A percentile compares a stretch with the other conserved stretches of the same genome.
Conservation (phyloP, 2,797 vertebrate genomes). For the Poeciliopsis infans region DNA sequence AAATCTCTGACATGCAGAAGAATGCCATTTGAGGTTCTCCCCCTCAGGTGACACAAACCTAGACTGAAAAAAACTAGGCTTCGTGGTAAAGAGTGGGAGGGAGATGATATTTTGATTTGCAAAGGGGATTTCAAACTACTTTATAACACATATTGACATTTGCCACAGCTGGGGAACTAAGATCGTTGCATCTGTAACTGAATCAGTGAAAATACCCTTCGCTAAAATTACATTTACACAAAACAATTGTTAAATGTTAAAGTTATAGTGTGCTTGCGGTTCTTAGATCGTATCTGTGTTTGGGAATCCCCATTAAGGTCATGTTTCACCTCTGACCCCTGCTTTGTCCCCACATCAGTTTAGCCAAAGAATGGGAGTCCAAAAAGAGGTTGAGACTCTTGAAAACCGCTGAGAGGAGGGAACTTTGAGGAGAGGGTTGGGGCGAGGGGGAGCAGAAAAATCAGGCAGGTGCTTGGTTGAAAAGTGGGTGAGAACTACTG, state of each 20-base stretch:
- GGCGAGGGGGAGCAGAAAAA: not conserved
- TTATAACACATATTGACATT: constrained; percentile 8
- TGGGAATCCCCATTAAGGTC: constrained; percentile 33
- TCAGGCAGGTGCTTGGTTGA: constrained; percentile 49
- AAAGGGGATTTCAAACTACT: constrained; percentile 18
- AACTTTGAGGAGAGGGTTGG: constrained; percentile 14
- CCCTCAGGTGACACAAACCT: constrained; percentile 2
- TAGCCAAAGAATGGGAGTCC: constrained; percentile 24
- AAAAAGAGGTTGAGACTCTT: constrained; percentile 30
- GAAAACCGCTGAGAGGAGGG: constrained; percentile 17
- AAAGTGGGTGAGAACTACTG: constrained; percentile 1
- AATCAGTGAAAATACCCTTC: not conserved
- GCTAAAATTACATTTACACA: not conserved
- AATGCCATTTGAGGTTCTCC: not conserved
- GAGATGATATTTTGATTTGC: constrained; percentile 15
- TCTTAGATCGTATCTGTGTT: constrained; percentile 10
- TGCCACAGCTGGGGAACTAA: constrained; percentile 29
- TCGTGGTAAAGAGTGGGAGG: constrained; percentile 25
- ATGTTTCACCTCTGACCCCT: constrained; percentile 44
- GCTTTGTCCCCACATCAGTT: constrained; percentile 34
- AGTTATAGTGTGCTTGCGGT: constrained; percentile 5
- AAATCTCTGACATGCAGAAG: not conserved
- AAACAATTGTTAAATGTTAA: constrained; percentile 8
- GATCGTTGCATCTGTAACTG: not conserved
- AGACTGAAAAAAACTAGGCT: constrained; percentile 8